Base-by-base conservation (phyloP, 2,113 vertebrate species). In the Psophia crepitans region DNA sequence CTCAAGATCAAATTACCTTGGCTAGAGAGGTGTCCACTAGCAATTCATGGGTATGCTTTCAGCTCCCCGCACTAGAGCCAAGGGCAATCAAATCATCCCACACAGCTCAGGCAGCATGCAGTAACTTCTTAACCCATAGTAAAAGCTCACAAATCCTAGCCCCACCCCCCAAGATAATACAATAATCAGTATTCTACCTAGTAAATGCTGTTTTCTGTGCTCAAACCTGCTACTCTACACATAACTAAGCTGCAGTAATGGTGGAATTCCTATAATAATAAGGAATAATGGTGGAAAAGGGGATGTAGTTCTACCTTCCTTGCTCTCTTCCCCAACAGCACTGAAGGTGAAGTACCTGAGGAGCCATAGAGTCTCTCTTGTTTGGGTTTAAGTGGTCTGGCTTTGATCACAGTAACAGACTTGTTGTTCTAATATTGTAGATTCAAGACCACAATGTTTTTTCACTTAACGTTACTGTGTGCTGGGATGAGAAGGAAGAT, bases 101-200 rank as follows among this genome's bases (percentile, higher is more conserved):
- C 0, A 0, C 41, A 35, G 11, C 48, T 79, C 1, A 1, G 27
- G 28, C 19, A 44, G 20, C 11, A 8, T 28, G 12, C 3, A 21
- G 5, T 20, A 24, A 27, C 39, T 33, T 69, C 14, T 37, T 23
- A 87, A 35, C 35, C 5, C 9, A 1, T 20, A 16, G 5, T 26
- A 24, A 68, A 68, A 46, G 5, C 4, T 39, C 51, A 56, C 14
- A 79, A 56, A 54, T 49, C 5, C 22, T 61, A 53, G 14, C 11
- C 19, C 13, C 5, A 5, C 4, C 17, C 9, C 12, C 17, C 30
- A 53, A 69, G 22, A 57, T 4, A 8, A 8, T 37, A n/a, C n/a
- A 11, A 21, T 68, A 43, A 5, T 54, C 28, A 4, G 11, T n/a
- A 5, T 60, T 79, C 23, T 76, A 8, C 4, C 9, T 54, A 16